Conservation (phyloP, 1,140 invertebrate genomes). For the Zaprionus davidi region DNA sequence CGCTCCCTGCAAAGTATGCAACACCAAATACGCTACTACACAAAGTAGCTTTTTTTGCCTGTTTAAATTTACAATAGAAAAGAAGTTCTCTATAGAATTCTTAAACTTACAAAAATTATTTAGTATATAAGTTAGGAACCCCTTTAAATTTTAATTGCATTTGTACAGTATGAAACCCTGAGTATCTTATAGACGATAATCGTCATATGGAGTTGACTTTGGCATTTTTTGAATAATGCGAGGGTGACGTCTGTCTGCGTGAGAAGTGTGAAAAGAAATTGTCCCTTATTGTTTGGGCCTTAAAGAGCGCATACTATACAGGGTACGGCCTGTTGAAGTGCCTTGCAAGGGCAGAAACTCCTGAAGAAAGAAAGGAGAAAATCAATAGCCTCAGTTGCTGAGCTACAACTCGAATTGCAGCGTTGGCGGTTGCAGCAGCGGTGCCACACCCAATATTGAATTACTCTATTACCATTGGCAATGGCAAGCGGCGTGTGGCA, state of each 20-base stretch:
- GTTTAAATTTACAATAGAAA: too few relatives aligned
- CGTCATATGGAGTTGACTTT: background rate
- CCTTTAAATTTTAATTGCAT: too few relatives aligned
- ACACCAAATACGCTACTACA: too few relatives aligned
- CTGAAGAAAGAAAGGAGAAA: conserved; percentile 8
- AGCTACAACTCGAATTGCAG: conserved; percentile 22
- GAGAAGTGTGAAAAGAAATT: conserved; percentile 33
- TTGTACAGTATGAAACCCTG: too few relatives aligned
- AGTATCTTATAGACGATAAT: background rate
- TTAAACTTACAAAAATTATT: too few relatives aligned
- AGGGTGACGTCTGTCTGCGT: background rate
- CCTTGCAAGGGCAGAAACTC: conserved; percentile 11
- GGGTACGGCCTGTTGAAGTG: conserved; percentile 44
- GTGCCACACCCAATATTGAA: conserved; percentile 64
- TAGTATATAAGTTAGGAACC: too few relatives aligned
- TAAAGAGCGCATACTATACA: conserved; percentile 13
- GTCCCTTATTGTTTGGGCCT: conserved; percentile 27
- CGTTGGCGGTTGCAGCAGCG: conserved; percentile 15
- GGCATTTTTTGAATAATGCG: background rate
- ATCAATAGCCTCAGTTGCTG: conserved; percentile 29
- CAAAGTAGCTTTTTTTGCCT: too few relatives aligned
- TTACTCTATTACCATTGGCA: conserved; percentile 57
- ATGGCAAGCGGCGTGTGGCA: background rate
- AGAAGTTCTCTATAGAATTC: too few relatives aligned
- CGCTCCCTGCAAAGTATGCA: too few relatives aligned